Percentiles rank a stretch among this genome's conserved stretches.
Conservation (phyloP, 2,113 vertebrate species). For the Octodon degus region DNA sequence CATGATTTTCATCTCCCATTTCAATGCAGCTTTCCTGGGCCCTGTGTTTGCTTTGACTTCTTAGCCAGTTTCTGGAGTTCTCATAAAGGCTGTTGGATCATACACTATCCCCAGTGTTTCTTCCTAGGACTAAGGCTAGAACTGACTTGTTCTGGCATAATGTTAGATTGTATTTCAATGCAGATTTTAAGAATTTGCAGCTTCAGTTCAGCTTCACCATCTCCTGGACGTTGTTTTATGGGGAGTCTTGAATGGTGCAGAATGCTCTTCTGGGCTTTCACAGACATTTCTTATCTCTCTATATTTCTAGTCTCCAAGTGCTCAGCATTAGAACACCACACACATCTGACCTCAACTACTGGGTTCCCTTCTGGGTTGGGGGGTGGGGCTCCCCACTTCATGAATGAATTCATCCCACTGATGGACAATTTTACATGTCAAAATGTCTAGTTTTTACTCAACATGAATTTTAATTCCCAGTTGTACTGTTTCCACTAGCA, state of each 20-base stretch:
- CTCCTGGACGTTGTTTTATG: not conserved
- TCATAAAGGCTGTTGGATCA: not conserved
- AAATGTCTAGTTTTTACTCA: not conserved
- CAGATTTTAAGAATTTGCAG: not conserved
- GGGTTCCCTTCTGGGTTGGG: not conserved
- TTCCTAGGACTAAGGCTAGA: not conserved
- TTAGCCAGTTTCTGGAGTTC: not conserved
- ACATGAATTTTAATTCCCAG: not conserved
- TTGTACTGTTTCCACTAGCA: not conserved
- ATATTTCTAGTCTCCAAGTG: not conserved
- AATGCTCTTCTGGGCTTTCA: not conserved
- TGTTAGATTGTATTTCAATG: not conserved
- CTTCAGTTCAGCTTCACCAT: not conserved
- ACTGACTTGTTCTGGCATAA: not conserved
- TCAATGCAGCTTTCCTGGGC: not conserved
- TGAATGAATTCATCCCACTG: not conserved
- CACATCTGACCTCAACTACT: not conserved
- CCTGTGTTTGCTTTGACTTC: not conserved
- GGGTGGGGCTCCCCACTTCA: not conserved
- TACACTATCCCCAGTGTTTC: not conserved
- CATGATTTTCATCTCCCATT: not conserved
- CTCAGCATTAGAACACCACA: not conserved
- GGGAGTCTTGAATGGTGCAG: not conserved
- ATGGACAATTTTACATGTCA: not conserved
- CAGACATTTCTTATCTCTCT: not conserved